Evolutionary conservation across 2,113 vertebrate species (phyloP).

Genomic region (Platanista minor): DNA sequence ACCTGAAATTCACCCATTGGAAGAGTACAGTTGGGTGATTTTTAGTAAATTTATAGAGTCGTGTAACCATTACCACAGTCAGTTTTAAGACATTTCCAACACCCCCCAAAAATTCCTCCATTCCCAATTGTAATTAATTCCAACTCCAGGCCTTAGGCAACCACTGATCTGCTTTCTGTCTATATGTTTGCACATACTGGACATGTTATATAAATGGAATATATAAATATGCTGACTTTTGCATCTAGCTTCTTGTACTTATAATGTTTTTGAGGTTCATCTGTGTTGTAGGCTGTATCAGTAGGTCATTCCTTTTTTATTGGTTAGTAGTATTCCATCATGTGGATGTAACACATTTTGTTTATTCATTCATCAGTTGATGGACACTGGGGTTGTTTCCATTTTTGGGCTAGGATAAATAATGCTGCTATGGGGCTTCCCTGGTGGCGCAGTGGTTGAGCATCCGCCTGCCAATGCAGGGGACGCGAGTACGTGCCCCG

Average conservation of each 20-base stretch:
- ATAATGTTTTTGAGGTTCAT: background rate
- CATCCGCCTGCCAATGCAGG: too few relatives aligned
- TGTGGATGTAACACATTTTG: background rate
- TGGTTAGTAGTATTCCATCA: background rate
- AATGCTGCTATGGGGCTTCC: background rate
- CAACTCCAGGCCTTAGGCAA: background rate
- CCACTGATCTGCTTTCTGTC: background rate
- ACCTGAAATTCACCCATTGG: background rate
- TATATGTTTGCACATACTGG: background rate
- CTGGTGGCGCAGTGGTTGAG: too few relatives aligned
- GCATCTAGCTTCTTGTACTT: background rate
- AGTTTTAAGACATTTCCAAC: background rate
- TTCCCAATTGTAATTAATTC: constrained; percentile 1
- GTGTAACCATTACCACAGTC: background rate
- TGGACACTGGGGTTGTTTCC: background rate
- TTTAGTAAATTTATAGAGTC: background rate
- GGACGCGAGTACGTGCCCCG: too few relatives aligned
- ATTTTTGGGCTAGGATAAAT: background rate
- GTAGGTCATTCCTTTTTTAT: background rate
- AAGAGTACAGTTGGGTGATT: background rate
- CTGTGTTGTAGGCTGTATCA: background rate
- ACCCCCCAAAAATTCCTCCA: background rate
- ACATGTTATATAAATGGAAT: background rate
- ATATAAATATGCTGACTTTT: background rate
- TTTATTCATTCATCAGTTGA: background rate